Conservation (phyloP, 2,888 invertebrate species). For the Neocrepidodera transversa region DNA sequence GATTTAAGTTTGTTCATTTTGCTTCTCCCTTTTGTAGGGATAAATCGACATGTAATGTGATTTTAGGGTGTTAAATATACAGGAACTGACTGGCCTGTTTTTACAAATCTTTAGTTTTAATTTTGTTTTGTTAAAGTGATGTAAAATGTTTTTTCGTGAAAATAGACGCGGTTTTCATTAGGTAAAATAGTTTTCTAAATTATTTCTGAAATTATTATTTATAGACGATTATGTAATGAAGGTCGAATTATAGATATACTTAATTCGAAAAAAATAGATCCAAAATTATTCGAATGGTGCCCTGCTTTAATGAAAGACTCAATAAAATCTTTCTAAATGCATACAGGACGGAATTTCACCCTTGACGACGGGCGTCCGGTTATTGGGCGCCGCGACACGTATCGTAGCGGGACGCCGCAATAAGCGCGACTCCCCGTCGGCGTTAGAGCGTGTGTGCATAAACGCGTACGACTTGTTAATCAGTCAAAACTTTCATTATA, state of each 20-base stretch:
- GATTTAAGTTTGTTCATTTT: constrained; percentile 38
- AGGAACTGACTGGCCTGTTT: no score
- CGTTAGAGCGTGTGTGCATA: constrained; percentile 37
- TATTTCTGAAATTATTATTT: neutral
- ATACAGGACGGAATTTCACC: constrained; percentile 36
- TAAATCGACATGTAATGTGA: no score
- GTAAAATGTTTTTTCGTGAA: no score
- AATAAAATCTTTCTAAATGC: constrained; percentile 28
- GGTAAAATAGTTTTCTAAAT: no score
- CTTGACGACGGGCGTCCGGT: constrained; percentile 38
- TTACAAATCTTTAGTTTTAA: no score
- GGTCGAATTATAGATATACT: no score
- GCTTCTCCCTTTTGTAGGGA: neutral
- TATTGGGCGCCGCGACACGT: constrained; percentile 40
- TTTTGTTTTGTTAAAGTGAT: no score
- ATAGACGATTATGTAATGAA: no score
- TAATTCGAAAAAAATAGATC: neutral
- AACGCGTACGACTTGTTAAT: constrained; percentile 53
- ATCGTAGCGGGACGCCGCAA: constrained; percentile 48
- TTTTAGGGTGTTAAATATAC: no score
- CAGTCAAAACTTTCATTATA: constrained; percentile 40
- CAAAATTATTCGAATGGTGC: no score
- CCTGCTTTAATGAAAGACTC: no score
- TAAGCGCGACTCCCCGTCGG: constrained; percentile 48
- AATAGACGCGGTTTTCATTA: no score